These are phyloP conservation scores for Corvus hawaiiensis DNA, from an alignment of 2,113 vertebrate genomes.

Conservation along the genomic window DNA sequence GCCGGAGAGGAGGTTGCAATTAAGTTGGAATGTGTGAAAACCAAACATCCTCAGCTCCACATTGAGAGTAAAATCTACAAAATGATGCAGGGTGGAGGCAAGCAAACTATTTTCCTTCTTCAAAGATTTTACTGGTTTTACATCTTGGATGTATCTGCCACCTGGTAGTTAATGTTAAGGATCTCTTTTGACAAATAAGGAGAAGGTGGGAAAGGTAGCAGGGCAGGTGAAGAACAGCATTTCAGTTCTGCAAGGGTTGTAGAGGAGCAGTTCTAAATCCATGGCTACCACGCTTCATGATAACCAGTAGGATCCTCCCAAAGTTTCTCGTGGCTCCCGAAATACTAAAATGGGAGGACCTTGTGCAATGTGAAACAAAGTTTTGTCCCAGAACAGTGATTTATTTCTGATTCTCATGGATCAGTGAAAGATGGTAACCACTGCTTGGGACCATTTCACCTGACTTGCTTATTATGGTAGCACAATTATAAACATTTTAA, in stretches of 20 bases:
- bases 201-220: background rate
- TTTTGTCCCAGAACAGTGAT: background rate
- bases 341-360: background rate
- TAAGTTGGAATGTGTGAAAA: conserved; percentile 97
- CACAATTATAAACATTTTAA: background rate
- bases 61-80: conserved; percentile 99
- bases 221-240: background rate
- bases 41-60: conserved; percentile 96
- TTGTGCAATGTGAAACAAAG: background rate
- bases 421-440: background rate
- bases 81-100: conserved; percentile 98
- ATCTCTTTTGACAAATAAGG: background rate
- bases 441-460: background rate
- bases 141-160: background rate
- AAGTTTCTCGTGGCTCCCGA: background rate
- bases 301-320: background rate
- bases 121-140: background rate
- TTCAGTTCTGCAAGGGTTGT: background rate
- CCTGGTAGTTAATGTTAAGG: background rate
- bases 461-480: background rate
- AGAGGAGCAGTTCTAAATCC: background rate
- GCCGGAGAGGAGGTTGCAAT: conserved; percentile 94
- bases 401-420: background rate
- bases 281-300: background rate
- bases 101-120: background rate